Conservation (phyloP, 37 sponge, comb jelly and placozoan species). For the Mnemiopsis leidyi region DNA sequence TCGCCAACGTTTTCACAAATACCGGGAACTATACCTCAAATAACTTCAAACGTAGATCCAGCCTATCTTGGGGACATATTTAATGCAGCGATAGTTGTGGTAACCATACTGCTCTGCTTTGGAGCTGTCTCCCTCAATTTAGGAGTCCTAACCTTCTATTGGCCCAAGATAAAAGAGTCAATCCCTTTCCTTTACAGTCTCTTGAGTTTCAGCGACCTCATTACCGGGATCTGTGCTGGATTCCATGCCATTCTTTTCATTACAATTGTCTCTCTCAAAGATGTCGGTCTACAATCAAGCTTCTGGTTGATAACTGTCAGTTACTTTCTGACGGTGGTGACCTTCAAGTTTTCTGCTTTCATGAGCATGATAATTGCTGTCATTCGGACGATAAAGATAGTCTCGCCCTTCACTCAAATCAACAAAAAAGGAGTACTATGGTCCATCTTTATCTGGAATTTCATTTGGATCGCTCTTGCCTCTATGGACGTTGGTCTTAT, state of each 20-base stretch:
- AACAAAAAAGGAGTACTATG: neutral
- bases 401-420: neutral
- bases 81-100: neutral
- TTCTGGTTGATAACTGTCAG: neutral
- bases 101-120: neutral
- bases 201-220: conserved; percentile 1
- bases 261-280: neutral
- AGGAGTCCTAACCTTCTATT: neutral
- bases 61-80: neutral
- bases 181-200: neutral
- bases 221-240: conserved; percentile 9
- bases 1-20: no score
- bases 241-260: neutral
- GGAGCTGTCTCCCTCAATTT: neutral
- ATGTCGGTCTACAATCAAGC: no score
- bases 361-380: conserved; percentile 12
- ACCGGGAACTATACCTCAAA: no score
- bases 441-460: neutral
- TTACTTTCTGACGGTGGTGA: neutral
- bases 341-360: conserved; percentile 31
- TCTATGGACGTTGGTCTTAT: neutral
- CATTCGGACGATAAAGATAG: neutral
- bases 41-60: no score
- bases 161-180: neutral
- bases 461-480: neutral